phyloP scores from a whole-genome alignment of 1,140 invertebrate genomes.

The Drosophila aff. region DNA sequence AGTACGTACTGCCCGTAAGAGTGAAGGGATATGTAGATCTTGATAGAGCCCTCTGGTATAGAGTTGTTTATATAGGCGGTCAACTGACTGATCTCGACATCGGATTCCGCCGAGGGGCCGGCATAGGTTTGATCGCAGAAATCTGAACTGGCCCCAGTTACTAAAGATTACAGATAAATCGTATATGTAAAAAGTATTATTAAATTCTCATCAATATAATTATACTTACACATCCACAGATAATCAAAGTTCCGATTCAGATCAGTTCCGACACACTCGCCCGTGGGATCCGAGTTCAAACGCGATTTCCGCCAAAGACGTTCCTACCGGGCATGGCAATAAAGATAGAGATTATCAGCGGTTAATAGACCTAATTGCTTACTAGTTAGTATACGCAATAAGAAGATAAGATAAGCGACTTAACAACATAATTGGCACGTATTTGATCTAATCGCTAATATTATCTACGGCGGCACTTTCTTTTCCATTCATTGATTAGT shows the following conservation, averaged over 20 bases:
- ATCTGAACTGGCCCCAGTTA: conserved; percentile 86
- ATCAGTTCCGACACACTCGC: conserved; percentile 87
- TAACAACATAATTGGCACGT: conserved; percentile 21
- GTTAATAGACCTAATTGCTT: conserved; percentile 29
- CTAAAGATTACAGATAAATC: conserved; percentile 17
- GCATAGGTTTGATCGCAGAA: conserved; percentile 87
- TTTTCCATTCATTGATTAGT: conserved; percentile 16
- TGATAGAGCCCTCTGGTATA: conserved; percentile 76
- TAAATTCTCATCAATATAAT: neutral
- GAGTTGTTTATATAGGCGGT: conserved; percentile 78
- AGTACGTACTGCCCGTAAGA: conserved; percentile 85
- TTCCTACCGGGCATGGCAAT: conserved; percentile 67
- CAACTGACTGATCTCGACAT: conserved; percentile 86
- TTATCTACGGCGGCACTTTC: conserved; percentile 34
- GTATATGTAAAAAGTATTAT: neutral
- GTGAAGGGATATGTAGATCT: conserved; percentile 86
- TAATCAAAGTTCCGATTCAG: conserved; percentile 90
- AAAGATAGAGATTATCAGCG: conserved; percentile 17
- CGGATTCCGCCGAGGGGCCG: conserved; percentile 87
- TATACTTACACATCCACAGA: conserved; percentile 87
- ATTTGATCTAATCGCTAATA: conserved; percentile 36
- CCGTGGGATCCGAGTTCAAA: conserved; percentile 76
- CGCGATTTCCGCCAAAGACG: conserved; percentile 90
- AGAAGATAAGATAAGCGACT: conserved; percentile 34
- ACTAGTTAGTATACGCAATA: conserved; percentile 11